Base-by-base conservation (phyloP, 2,113 vertebrate genomes). In the Hystrix cristata region DNA sequence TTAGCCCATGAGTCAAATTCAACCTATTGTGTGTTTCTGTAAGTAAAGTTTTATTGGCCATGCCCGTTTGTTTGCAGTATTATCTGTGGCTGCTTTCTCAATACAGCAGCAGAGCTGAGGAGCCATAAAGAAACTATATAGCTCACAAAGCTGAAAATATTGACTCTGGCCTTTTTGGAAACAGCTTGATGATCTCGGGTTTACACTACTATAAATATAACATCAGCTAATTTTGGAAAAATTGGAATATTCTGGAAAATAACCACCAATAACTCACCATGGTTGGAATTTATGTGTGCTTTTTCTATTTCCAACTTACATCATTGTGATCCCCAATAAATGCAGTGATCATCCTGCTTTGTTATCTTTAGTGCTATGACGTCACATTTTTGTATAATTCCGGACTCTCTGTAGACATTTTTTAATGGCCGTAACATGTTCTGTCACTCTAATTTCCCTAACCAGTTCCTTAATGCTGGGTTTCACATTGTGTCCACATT, bases 1-100 rank as follows among this genome's bases (percentile, higher is more conserved):
- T 46, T 15, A 80, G 80, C 34, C 57, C 18, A 0, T 57, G 38
- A 87, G 79, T 72, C 67, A 57, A 38, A 87, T 57, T 46, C 83
- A 62, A 25, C 34, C 62, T 74, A 31, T 78, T 0, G 0, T 48
- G 25, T 62, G 43, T 43, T 84, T 94, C 62, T 92, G 55, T 64
- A 85, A 92, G 86, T 96, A 95, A 96, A 95, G 87, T 81, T 95
- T 90, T 97, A 78, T 87, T 93, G 94, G 78, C 64, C 74, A 38
- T 0, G 5, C 64, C 3, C 43, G 3, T 38, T 62, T 46, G 21
- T 62, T 51, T 14, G 31, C 31, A 71, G 8, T 7, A 8, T 29
- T 3, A 1, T n/a, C 83, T 31, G 0, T 6, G 25, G 23, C 7
- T 57, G 31, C 15, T 72, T 79, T 92, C 18, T 8, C 3, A 9